Evolutionary conservation across 2,888 invertebrate species (phyloP).

Genomic region (Orchesella flavescens): DNA sequence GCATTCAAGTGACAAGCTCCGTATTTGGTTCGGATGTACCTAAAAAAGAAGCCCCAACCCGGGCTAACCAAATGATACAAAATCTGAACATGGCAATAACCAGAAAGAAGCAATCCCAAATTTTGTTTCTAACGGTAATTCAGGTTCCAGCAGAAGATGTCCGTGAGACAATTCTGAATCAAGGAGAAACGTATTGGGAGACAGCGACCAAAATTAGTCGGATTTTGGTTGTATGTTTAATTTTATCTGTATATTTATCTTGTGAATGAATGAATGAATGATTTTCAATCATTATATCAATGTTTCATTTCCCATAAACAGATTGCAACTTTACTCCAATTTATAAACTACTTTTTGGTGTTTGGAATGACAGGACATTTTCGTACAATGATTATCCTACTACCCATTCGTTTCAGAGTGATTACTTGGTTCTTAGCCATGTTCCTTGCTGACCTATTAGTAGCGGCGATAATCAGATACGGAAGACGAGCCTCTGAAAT

Average conservation of each 20-base stretch:
- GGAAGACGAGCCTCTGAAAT: not conserved
- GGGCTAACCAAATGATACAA: too few species aligned
- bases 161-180: conserved; percentile 1
- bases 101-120: too few species aligned
- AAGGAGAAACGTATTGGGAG: conserved; percentile 7
- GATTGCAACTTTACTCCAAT: not conserved
- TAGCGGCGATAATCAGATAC: not conserved
- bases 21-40: too few species aligned
- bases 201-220: not conserved
- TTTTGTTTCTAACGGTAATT: not conserved
- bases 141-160: not conserved
- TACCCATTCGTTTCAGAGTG: not conserved
- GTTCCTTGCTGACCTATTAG: not conserved
- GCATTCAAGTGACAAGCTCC: too few species aligned
- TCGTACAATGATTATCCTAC: not conserved
- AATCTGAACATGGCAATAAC: not conserved
- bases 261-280: not conserved
- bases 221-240: not conserved
- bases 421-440: conserved; percentile 9
- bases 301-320: not conserved
- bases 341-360: not conserved
- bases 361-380: not conserved
- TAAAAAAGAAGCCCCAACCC: too few species aligned
- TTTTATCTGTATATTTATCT: too few species aligned
- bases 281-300: not conserved